Base-by-base conservation (phyloP, 2,113 vertebrate species). In the Prolemur simus region DNA sequence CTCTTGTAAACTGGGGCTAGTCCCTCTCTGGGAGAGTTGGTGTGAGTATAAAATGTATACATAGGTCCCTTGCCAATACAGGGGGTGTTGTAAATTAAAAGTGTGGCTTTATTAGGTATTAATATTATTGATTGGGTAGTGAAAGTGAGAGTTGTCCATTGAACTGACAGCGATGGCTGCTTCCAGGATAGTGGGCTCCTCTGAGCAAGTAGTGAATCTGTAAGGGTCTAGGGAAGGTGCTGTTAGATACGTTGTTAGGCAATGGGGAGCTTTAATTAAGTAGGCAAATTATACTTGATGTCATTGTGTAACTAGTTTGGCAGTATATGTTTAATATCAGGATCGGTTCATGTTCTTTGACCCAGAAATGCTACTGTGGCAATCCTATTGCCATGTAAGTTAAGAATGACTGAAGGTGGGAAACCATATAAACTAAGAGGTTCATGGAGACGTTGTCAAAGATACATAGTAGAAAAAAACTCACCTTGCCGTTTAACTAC, bases 201-300 rank as follows among this genome's bases (percentile, higher is more conserved):
- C 15, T 37, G 3, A 39, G 78, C 29, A 9, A 5, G 42, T 1
- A 3, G 37, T 2, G 13, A 8, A 2, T 56, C 54, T 3, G 34
- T 0, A n/a, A n/a, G n/a, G 17, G 58, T 29, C 7, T 14, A 10
- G 3, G 1, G 20, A n/a, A 20, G 80, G 37, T 10, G 2, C 60
- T 6, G 1, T 34, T 1, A 7, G 6, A 0, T 5, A 0, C 2
- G 0, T 23, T 63, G 20, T 49, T 11, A 21, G 42, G 47, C 23
- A 2, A 0, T 5, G 63, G 25, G 21, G 56, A 34, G 23, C 8
- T 45, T 25, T 10, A 8, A 12, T 45, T 68, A 5, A 4, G 3
- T 9, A 17, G 34, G 20, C 45, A 2, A 8, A 8, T 8, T 2
- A 2, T 3, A 15, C 2, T 63, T 56, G 69, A 29, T 29, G 4